Conservation (phyloP, 2,797 vertebrate species). For the Schizopygopsis pylzovi region DNA sequence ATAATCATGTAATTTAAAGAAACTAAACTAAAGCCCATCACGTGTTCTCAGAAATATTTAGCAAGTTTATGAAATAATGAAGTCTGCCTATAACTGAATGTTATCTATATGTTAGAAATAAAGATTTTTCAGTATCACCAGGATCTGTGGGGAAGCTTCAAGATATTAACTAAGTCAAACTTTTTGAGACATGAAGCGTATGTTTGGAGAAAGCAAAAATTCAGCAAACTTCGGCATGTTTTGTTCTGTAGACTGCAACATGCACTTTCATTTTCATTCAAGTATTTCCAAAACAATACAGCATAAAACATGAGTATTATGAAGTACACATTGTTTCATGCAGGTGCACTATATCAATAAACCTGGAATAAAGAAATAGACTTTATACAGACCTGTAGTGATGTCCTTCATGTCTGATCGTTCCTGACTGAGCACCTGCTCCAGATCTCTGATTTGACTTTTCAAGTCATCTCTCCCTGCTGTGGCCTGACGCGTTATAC, state of each 20-base stretch:
- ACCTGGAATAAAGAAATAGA: neutral
- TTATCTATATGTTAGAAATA: neutral
- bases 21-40: neutral
- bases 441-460: slow-evolving; percentile 67
- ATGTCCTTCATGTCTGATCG: slow-evolving; percentile 75
- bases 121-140: neutral
- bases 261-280: neutral
- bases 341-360: neutral
- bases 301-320: neutral
- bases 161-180: neutral
- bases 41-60: neutral
- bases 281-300: neutral
- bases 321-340: neutral
- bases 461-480: slow-evolving; percentile 69
- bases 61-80: neutral
- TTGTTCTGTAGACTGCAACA: neutral
- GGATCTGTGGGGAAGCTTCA: neutral
- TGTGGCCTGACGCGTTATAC: slow-evolving; percentile 66
- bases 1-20: neutral
- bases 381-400: slow-evolving; percentile 70
- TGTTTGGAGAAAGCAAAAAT: neutral
- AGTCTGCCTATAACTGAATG: neutral
- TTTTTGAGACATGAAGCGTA: neutral
- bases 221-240: neutral
- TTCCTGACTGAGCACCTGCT: slow-evolving; percentile 73